Percentiles rank a stretch among this genome's conserved stretches.
phyloP scores from a whole-genome alignment of 1,140 invertebrate genomes.

The Asbolus verrucosus region DNA sequence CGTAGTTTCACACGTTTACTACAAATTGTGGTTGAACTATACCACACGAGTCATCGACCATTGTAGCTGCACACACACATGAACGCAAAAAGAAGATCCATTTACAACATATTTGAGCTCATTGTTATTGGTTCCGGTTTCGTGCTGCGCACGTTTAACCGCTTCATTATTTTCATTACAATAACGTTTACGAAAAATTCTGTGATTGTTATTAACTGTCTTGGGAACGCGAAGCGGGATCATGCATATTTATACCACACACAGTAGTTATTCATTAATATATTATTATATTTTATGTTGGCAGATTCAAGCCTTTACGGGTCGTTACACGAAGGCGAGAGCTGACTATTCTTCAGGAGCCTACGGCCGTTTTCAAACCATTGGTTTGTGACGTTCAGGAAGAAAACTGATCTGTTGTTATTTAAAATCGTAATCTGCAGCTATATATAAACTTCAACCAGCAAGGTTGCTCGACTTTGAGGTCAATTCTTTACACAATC shows the following conservation, averaged over 20 bases:
- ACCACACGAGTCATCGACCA: constrained; percentile 30
- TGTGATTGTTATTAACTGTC: constrained; percentile 14
- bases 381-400: constrained; percentile 10
- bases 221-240: background rate
- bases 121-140: constrained; percentile 37
- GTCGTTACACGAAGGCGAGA: constrained; percentile 5
- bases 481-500: too few relatives aligned
- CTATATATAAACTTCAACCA: background rate
- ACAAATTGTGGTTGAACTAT: constrained; percentile 33
- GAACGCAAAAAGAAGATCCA: constrained; percentile 30
- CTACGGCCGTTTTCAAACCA: constrained; percentile 1
- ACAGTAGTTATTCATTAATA: constrained; percentile 21
- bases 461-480: too few relatives aligned
- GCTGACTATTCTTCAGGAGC: background rate
- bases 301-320: background rate
- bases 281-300: constrained; percentile 11
- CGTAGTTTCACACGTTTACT: constrained; percentile 30
- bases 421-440: constrained; percentile 15
- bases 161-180: constrained; percentile 26
- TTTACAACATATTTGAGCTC: constrained; percentile 36
- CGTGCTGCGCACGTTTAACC: constrained; percentile 24
- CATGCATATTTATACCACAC: constrained; percentile 29
- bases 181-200: constrained; percentile 1
- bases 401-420: background rate
- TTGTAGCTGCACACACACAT: background rate